A percentile compares a stretch with the other conserved stretches of the same genome.
phyloP scores from a whole-genome alignment of 1,140 invertebrate genomes.

The Sitobion miscanthi region DNA sequence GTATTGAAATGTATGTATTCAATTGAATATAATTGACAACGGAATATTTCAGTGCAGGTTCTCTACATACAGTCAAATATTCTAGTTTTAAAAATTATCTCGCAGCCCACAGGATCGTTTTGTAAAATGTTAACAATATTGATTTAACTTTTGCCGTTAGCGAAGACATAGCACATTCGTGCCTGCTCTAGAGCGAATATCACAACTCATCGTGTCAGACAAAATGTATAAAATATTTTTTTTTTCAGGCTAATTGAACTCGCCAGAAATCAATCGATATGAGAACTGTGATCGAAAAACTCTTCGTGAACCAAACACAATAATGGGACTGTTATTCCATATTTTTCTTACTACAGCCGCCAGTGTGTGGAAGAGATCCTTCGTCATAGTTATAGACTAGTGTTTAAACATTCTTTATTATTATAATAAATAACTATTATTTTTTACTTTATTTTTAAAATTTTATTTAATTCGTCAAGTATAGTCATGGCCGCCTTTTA shows the following conservation, averaged over 20 bases:
- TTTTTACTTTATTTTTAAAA: constrained; percentile 49
- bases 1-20: no score
- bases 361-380: background rate
- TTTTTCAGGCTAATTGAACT: constrained; percentile 47
- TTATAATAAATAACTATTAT: constrained; percentile 33
- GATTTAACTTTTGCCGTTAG: background rate
- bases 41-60: background rate
- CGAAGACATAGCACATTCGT: background rate
- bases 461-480: constrained; percentile 38
- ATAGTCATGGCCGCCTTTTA: background rate
- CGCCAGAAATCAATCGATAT: background rate
- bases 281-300: constrained; percentile 33
- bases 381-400: constrained; percentile 34
- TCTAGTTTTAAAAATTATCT: background rate
- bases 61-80: background rate
- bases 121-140: background rate
- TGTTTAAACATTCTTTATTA: constrained; percentile 40
- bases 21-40: no score
- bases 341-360: background rate
- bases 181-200: background rate
- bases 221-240: background rate
- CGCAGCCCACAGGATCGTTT: background rate
- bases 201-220: background rate
- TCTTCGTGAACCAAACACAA: background rate
- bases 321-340: constrained; percentile 33